Evolutionary conservation across 2,888 invertebrate genomes (phyloP).

Genomic region (Euproctis similis): DNA sequence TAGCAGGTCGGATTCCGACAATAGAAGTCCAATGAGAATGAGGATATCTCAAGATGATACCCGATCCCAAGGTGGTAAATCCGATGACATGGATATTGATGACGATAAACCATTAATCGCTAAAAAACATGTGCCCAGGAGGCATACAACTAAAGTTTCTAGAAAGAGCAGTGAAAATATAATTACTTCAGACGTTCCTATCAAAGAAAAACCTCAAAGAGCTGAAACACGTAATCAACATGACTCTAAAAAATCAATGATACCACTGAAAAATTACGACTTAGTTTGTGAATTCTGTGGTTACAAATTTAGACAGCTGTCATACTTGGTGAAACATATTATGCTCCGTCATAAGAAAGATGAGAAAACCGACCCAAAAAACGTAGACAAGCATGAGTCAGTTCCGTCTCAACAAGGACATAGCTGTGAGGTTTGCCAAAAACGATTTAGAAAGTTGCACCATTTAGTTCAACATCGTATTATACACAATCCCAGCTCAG

Average conservation of each 20-base stretch:
- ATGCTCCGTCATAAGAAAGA: constrained; percentile 56
- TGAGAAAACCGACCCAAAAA: constrained; percentile 43
- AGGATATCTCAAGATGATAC: constrained; percentile 46
- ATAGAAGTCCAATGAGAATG: constrained; percentile 41
- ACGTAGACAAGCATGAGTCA: constrained; percentile 26
- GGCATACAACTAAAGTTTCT: constrained; percentile 43
- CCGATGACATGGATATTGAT: constrained; percentile 42
- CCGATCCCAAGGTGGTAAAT: constrained; percentile 38
- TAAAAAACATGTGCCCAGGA: constrained; percentile 31
- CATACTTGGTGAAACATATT: constrained; percentile 62
- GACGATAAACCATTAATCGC: constrained; percentile 27
- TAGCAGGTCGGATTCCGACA: constrained; percentile 58
- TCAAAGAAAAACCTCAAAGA: constrained; percentile 31
- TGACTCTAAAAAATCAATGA: constrained; percentile 34
- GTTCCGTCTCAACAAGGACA: constrained; percentile 37
- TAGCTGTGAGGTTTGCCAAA: constrained; percentile 64
- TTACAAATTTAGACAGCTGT: constrained; percentile 64
- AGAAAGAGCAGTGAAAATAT: constrained; percentile 37
- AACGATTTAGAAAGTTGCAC: constrained; percentile 64
- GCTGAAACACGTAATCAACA: constrained; percentile 28
- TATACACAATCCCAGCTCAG: constrained; percentile 46
- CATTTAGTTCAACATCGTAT: constrained; percentile 67
- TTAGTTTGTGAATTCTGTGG: constrained; percentile 64
- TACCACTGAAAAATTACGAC: constrained; percentile 25
- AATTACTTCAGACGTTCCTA: constrained; percentile 45